Evolutionary conservation across 2,113 vertebrate species (phyloP).

Genomic region (Smithornis capensis): DNA sequence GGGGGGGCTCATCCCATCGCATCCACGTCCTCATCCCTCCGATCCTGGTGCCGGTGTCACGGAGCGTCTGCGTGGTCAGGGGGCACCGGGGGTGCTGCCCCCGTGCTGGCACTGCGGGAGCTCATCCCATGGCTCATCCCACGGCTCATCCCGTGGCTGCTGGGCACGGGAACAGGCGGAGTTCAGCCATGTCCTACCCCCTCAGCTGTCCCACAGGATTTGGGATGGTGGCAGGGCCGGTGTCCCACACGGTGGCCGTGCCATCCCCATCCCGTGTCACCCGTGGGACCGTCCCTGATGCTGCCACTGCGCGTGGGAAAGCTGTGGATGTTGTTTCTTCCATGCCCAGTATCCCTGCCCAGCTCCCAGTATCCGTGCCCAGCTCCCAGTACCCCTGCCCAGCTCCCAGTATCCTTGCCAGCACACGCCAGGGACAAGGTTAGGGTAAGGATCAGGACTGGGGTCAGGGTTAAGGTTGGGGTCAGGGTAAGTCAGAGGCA

Average conservation of each 20-base stretch:
- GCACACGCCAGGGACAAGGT: no score
- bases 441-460: no score
- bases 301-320: not conserved
- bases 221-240: not conserved
- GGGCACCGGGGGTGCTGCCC: accelerated
- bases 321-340: not conserved
- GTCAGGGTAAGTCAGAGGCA: no score
- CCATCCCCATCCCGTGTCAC: not conserved
- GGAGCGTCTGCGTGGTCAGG: not conserved
- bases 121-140: accelerated
- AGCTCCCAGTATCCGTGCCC: not conserved
- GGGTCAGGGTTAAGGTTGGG: no score
- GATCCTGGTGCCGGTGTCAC: accelerated
- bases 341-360: accelerated
- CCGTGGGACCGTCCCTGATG: not conserved
- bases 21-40: not conserved
- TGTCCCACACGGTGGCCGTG: not conserved
- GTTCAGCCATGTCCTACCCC: not conserved
- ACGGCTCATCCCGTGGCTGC: accelerated
- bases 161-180: not conserved
- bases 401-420: not conserved
- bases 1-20: not conserved
- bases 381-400: not conserved
- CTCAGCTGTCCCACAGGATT: not conserved
- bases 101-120: not conserved